Conservation (phyloP, 1,140 invertebrate genomes). For the Tribolium madens region DNA sequence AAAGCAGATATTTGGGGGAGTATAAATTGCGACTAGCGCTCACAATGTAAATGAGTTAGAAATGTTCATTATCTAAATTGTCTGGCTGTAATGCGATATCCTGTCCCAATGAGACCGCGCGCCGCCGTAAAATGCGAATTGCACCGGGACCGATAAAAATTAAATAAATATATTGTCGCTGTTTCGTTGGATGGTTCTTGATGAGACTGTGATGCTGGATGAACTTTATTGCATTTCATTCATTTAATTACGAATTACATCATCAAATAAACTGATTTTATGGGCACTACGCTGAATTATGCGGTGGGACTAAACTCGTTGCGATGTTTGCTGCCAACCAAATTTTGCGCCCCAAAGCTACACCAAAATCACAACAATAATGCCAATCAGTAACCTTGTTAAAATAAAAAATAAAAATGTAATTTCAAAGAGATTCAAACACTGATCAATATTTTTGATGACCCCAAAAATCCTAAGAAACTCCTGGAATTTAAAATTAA, state of each 20-base stretch:
- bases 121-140: conserved; percentile 42
- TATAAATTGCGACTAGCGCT: conserved; percentile 43
- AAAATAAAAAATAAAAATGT: too few species aligned
- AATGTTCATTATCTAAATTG: conserved; percentile 63
- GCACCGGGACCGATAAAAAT: conserved; percentile 56
- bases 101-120: conserved; percentile 54
- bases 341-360: not conserved
- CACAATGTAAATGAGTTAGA: conserved; percentile 59
- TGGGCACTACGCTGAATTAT: conserved; percentile 13
- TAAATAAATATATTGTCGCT: conserved; percentile 52
- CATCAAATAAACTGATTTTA: conserved; percentile 37
- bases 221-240: conserved; percentile 38
- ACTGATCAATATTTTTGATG: too few species aligned
- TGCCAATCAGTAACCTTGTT: too few species aligned
- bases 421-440: too few species aligned
- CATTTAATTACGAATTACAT: conserved; percentile 33
- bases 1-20: conserved; percentile 40
- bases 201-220: conserved; percentile 29
- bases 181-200: conserved; percentile 21
- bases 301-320: conserved; percentile 5
- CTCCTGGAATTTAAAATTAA: too few species aligned
- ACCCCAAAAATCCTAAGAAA: too few species aligned
- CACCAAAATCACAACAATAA: not conserved
- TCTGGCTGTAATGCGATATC: conserved; percentile 60
- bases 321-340: not conserved